These are phyloP conservation scores for Nothobranchius furzeri DNA, from an alignment of 2,113 vertebrate species.

Conservation along the genomic window DNA sequence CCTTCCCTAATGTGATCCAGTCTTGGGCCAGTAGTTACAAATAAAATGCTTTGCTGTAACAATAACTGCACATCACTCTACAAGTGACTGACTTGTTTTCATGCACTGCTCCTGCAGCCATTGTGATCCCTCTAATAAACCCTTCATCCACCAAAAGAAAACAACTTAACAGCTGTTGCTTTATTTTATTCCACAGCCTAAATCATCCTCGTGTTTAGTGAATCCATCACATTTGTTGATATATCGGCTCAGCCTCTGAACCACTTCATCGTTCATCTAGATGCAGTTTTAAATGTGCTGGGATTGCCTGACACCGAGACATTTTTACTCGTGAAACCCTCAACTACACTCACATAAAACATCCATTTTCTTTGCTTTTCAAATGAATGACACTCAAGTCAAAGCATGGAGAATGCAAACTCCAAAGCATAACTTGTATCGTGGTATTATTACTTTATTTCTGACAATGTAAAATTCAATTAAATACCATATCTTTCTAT, in stretches of 20 bases:
- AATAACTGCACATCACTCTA: constrained; percentile 21
- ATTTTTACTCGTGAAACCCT: too few relatives aligned
- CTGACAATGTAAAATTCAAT: background rate
- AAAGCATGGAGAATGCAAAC: background rate
- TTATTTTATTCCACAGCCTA: background rate
- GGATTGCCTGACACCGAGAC: too few relatives aligned
- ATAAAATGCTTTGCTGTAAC: constrained; percentile 9
- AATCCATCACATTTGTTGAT: background rate
- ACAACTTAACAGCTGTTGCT: background rate
- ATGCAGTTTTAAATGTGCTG: background rate
- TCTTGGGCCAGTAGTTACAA: constrained; percentile 2
- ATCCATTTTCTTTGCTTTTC: background rate
- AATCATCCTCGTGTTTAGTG: background rate
- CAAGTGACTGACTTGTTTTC: constrained; percentile 17
- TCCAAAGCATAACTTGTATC: background rate
- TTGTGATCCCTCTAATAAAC: constrained; percentile 23
- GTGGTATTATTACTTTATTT: background rate
- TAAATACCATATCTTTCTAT: background rate
- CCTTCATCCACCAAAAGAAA: constrained; percentile 6
- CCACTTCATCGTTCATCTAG: background rate
- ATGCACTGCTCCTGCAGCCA: constrained; percentile 15
- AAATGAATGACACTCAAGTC: too few relatives aligned
- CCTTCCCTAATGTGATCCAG: background rate
- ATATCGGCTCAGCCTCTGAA: background rate
- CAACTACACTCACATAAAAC: background rate